Evolutionary conservation across 2,797 vertebrate genomes (phyloP), one percentile per base, ranked within the genome.

Genomic region (Eutrigla gurnardus): DNA sequence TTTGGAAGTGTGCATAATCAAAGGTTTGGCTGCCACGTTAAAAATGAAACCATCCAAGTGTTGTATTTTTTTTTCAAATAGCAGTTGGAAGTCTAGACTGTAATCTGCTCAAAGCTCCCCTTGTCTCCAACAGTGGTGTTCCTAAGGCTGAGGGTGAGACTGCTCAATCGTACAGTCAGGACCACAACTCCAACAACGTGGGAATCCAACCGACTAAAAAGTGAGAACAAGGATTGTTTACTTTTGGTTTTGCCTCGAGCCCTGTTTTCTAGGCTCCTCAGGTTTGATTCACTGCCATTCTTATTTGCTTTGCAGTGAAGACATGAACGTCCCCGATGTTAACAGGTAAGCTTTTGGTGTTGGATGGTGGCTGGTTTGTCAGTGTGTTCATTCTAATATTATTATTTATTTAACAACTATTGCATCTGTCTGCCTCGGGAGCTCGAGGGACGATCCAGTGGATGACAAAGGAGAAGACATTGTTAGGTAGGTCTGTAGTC

Each of bases 281-380:
- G 12, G 18, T 17, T 33, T 50, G 50, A 45, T 46, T 61, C 12
- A 50, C 14, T 45, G 35, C 2, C n/a, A 36, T 60, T 61, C 55
- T 73, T 18, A 66, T 81, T 53, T 86, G 7, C 80, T 75, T 89
- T 78, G 18, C 66, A 88, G 85, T 18, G 47, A 49, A n/a, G 5
- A 62, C 59, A 35, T 0, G 52, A 12, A 2, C 6, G 18, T 2
- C 35, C 13, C 64, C 1, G 47, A 52, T 0, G 4, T 3, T 10
- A 45, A 7, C 46, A 65, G 83, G 86, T 86, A 13, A 36, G 17
- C 25, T 36, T 73, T 62, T 57, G 4, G 25, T 50, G 46, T 0
- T 45, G 12, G 13, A 12, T 11, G 14, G 7, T 45, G 12, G 13
- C 10, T 11, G 14, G 7, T 49, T 32, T 55, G 17, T 43, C 9